phyloP scores from a whole-genome alignment of 1,140 invertebrate genomes.

The Hesperophylax magnus region DNA sequence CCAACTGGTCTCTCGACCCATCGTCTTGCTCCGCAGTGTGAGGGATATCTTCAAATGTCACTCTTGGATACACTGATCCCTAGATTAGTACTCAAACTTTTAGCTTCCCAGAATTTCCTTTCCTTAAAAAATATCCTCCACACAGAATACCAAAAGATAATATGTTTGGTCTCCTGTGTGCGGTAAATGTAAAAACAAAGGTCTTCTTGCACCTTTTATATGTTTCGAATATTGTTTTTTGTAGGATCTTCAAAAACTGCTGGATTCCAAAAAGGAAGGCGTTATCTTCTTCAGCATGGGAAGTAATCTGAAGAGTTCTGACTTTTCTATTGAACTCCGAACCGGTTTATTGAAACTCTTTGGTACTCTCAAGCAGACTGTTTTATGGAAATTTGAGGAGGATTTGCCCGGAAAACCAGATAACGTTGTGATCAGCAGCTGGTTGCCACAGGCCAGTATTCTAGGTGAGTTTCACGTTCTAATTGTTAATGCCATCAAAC shows the following conservation, averaged over 20 bases:
- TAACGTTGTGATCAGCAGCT: conserved; percentile 77
- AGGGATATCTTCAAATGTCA: no score
- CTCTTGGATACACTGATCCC: no score
- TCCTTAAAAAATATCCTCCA: no score
- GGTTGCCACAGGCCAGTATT: conserved; percentile 81
- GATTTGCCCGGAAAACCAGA: conserved; percentile 68
- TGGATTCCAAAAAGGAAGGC: conserved; percentile 72
- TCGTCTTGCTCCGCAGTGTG: no score
- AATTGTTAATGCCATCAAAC: no score
- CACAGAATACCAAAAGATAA: no score
- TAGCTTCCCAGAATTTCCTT: no score
- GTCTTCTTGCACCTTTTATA: background rate
- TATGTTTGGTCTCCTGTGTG: no score
- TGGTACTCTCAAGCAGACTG: conserved; percentile 70
- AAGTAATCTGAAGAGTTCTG: conserved; percentile 70
- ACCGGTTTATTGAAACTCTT: conserved; percentile 70
- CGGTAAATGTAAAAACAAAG: no score
- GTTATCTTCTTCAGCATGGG: conserved; percentile 78
- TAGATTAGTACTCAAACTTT: no score
- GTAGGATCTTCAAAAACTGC: conserved; percentile 69
- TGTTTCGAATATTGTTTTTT: background rate
- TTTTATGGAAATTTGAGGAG: conserved; percentile 79
- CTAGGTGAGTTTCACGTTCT: conserved; percentile 61
- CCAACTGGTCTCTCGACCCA: no score
- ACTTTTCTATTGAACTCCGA: conserved; percentile 66